A percentile compares a stretch with the other conserved stretches of the same genome.
Conservation (phyloP, 2,888 invertebrate genomes). For the Caenorhabditis doughertyi region DNA sequence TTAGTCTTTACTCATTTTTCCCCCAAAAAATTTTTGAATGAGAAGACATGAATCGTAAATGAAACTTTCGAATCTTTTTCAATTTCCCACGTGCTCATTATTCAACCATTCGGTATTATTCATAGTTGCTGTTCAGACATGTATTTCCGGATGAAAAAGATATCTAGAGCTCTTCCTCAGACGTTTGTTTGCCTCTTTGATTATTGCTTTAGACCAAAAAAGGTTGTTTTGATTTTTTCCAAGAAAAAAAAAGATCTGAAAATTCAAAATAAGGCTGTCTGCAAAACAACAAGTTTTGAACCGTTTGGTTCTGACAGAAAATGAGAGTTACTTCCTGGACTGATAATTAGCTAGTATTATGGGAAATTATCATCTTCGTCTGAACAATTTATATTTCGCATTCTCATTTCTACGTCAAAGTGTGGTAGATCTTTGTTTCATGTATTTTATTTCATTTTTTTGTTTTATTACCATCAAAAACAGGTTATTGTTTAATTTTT, state of each 20-base stretch:
- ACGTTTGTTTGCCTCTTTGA: background rate
- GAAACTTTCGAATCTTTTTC: background rate
- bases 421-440: background rate
- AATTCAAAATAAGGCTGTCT: background rate
- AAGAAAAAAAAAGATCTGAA: too few species aligned
- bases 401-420: background rate
- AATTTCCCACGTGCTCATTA: conserved; percentile 22
- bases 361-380: background rate
- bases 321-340: conserved; percentile 8
- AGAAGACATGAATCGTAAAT: background rate
- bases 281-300: background rate
- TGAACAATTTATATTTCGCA: background rate
- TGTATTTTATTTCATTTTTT: background rate
- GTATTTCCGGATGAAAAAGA: background rate
- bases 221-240: background rate
- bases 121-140: conserved; percentile 4
- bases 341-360: conserved; percentile 25
- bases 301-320: background rate
- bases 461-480: too few species aligned
- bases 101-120: background rate
- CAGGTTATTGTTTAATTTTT: too few species aligned
- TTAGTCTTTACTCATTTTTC: background rate
- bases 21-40: background rate
- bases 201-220: background rate
- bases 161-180: too few species aligned